Base-by-base conservation (phyloP, 2,888 invertebrate species). In the Mamestra brassicae region DNA sequence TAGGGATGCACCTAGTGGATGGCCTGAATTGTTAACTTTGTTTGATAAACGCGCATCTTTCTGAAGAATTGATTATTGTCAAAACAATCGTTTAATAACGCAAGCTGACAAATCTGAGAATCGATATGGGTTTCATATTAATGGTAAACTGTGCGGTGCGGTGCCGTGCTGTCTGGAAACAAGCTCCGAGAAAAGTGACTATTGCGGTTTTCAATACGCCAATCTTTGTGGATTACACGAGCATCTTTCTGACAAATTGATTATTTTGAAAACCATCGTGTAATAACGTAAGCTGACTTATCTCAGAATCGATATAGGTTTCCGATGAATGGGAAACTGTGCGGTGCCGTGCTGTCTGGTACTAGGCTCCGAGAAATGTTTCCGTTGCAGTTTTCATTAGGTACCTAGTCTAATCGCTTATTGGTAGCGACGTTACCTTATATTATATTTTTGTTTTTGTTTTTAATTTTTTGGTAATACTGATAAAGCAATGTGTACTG, bases 101-200 rank as follows among this genome's bases (percentile, higher is more conserved):
- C 72, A 67, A 80, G 74, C 76, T 68, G 65, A 78, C 67, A 63
- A 80, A 70, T 88, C 77, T 68, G 55, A 54, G 85, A 86, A 88
- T 81, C 74, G 80, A 84, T 88, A 63, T 4, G 38, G 47, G 68
- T 83, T 78, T 83, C 65, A n/a, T 52, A 67, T 68, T 52, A 74
- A 71, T 55, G 70, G 57, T 72, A 76, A 76, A 69, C 62, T 55
- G 71, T 63, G 58, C 4, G 88, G 71, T 63, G 57, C 4, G 88
- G 88, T 79, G 86, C 86, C 87, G 77, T 67, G 82, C 84, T 81
- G 88, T 88, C 87, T 86, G 80, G 81, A 84, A 58, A 50, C 11
- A 36, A 26, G 47, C 17, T 79, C n/a, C 52, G 58, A 62, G 64
- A 71, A 74, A 74, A 61, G 52, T 58, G 47, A n/a, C 8, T 54